phyloP scores from a whole-genome alignment of 2,797 vertebrate genomes.

The Peromyscus melanophrys region DNA sequence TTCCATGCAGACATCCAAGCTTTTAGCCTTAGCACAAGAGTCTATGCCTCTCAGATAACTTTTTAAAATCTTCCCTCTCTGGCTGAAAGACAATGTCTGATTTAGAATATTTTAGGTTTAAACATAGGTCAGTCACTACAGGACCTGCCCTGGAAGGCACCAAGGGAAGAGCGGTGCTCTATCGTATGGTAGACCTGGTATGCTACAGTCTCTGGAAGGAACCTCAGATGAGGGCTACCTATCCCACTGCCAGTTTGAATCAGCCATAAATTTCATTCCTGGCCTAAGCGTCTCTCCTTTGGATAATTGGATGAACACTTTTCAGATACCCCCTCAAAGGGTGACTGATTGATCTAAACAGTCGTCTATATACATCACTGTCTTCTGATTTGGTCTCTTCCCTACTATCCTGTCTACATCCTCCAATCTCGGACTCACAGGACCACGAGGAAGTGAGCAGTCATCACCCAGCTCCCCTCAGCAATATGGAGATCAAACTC shows the following conservation, averaged over 20 bases:
- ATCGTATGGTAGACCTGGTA: not conserved
- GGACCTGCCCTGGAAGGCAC: no score
- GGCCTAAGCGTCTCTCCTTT: not conserved
- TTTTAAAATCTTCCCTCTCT: not conserved
- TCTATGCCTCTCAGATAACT: not conserved
- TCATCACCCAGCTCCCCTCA: no score
- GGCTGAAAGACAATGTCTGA: not conserved
- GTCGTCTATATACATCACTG: not conserved
- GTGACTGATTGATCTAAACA: not conserved
- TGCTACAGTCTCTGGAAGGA: not conserved
- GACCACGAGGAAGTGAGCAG: not conserved
- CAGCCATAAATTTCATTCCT: not conserved
- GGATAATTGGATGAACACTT: accelerated
- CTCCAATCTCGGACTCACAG: no score
- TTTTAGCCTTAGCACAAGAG: not conserved
- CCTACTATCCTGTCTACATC: not conserved
- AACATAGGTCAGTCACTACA: no score
- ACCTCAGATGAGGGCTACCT: not conserved
- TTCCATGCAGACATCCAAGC: not conserved
- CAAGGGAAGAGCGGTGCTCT: not conserved
- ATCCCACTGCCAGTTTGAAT: not conserved
- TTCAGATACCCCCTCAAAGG: not conserved
- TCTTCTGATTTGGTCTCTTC: not conserved
- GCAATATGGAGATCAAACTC: no score
- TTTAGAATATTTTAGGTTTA: not conserved